Conservation (phyloP, 2,888 invertebrate species). For the Camponotus fellah region DNA sequence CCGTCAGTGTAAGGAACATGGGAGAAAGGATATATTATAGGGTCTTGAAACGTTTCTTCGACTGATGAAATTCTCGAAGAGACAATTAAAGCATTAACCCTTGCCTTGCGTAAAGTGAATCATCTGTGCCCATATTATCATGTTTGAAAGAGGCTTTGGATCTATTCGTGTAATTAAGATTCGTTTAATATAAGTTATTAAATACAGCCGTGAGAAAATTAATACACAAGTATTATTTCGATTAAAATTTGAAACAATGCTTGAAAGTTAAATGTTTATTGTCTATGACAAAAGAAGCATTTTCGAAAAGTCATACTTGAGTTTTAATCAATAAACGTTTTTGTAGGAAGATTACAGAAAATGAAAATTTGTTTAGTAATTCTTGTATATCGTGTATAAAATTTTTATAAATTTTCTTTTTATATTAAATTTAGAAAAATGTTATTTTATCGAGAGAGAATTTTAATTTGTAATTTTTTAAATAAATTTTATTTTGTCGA, state of each 20-base stretch:
- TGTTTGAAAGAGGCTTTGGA: neutral
- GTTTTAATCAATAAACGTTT: constrained; percentile 26
- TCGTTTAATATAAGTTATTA: constrained; percentile 42
- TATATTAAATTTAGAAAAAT: neutral
- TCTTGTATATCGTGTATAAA: neutral
- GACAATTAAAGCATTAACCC: constrained; percentile 36
- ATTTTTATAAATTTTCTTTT: neutral
- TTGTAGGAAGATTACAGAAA: neutral
- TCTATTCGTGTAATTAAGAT: constrained; percentile 22
- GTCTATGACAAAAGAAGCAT: neutral
- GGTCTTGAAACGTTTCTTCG: neutral
- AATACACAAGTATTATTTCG: too few species aligned
- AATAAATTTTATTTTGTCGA: neutral
- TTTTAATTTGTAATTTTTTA: too few species aligned
- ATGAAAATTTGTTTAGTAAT: neutral
- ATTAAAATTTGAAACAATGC: constrained; percentile 7
- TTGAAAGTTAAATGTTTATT: neutral
- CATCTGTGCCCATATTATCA: constrained; percentile 26
- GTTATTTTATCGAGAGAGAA: neutral
- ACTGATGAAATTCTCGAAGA: neutral
- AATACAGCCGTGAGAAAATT: constrained; percentile 31
- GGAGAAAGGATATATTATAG: neutral
- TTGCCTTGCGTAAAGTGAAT: constrained; percentile 37
- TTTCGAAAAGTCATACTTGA: neutral
- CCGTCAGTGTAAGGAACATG: neutral